Percentiles rank a stretch among this genome's conserved stretches.
Conservation (phyloP, 2,113 vertebrate genomes). For the Zapus hudsonius region DNA sequence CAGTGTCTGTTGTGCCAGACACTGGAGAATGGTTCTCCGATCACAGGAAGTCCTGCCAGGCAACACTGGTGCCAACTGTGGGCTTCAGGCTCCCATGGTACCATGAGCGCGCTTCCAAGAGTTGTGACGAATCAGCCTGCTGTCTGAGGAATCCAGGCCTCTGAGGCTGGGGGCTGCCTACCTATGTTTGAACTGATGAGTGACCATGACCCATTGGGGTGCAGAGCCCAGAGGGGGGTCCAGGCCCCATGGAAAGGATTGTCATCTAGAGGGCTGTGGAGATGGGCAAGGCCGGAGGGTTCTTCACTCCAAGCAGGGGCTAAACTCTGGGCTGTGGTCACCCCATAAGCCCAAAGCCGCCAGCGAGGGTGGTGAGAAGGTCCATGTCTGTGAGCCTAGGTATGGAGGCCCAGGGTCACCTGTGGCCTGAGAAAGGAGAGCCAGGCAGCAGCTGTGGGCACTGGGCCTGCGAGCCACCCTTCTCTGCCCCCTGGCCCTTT, state of each 20-base stretch:
- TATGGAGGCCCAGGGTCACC: too few species aligned
- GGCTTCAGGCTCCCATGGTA: rapidly evolving
- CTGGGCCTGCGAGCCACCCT: neutral
- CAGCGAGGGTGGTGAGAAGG: rapidly evolving
- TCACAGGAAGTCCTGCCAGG: neutral
- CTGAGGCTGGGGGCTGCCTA: too few species aligned
- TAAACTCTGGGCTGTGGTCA: rapidly evolving
- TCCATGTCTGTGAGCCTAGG: neutral
- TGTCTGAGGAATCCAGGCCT: too few species aligned
- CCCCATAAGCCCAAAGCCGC: neutral
- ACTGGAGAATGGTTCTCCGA: rapidly evolving
- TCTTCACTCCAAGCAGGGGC: rapidly evolving
- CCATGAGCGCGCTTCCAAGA: rapidly evolving
- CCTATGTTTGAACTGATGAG: too few species aligned
- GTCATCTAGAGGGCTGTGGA: rapidly evolving
- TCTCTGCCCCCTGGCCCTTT: rapidly evolving
- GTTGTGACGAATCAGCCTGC: rapidly evolving
- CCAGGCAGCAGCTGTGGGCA: rapidly evolving
- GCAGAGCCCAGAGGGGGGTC: rapidly evolving
- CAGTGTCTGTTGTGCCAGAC: rapidly evolving
- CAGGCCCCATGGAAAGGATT: rapidly evolving
- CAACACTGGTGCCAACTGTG: rapidly evolving
- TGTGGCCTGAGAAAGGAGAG: too few species aligned
- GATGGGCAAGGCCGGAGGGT: rapidly evolving
- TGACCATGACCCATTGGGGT: too few species aligned